A percentile compares a stretch with the other conserved stretches of the same genome.
Evolutionary conservation across 2,113 vertebrate genomes (phyloP).

Genomic region (Microcebus jonahi): DNA sequence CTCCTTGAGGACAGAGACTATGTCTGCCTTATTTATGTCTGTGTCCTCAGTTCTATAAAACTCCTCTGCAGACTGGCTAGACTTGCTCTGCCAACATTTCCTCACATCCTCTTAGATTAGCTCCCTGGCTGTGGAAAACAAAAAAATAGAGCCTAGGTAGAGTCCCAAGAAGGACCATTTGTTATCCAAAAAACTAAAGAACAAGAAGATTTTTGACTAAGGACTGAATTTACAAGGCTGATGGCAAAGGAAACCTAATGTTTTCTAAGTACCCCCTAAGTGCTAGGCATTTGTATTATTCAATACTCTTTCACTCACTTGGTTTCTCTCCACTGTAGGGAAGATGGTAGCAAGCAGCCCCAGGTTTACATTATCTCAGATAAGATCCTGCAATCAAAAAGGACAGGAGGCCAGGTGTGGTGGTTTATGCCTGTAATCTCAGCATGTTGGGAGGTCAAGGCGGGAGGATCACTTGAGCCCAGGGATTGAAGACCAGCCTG

Average conservation of each 20-base stretch:
- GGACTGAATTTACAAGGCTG: background rate
- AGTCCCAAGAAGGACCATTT: background rate
- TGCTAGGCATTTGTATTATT: background rate
- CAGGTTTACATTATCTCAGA: background rate
- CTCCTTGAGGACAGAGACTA: background rate
- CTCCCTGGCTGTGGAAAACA: background rate
- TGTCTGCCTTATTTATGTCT: background rate
- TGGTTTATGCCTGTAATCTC: no score
- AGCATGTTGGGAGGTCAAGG: no score
- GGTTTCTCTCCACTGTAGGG: background rate
- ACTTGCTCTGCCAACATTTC: background rate
- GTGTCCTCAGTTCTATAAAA: background rate
- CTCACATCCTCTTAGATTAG: background rate
- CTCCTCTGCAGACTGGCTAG: background rate
- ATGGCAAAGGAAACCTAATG: background rate
- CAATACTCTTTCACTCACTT: background rate
- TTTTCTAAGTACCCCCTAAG: background rate
- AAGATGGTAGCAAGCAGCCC: background rate
- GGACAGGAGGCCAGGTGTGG: background rate
- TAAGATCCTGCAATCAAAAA: conserved; percentile 6
- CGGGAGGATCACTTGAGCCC: no score
- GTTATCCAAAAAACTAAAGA: background rate
- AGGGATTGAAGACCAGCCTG: no score
- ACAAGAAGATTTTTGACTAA: background rate
- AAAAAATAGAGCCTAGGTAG: background rate